Evolutionary conservation across 2,797 vertebrate genomes (phyloP).

Genomic region (Poliocrania exsul): DNA sequence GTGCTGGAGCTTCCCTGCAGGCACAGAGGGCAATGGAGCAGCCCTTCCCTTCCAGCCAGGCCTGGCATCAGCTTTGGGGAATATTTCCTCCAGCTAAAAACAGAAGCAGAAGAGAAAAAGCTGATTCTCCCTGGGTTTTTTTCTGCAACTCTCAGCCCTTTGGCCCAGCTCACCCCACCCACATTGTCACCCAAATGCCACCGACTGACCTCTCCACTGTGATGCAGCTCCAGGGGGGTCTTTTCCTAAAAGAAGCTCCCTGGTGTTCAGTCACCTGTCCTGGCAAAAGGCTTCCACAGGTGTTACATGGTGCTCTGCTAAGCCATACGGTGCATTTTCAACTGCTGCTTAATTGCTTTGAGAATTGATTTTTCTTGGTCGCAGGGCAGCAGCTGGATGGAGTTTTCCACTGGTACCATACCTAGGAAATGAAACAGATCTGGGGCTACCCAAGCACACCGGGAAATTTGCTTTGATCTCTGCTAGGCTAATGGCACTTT

Average conservation of each 20-base stretch:
- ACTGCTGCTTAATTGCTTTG: slow-evolving; percentile 1
- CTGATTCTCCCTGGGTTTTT: slow-evolving; percentile 20
- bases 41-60: background rate
- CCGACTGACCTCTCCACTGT: fast-evolving
- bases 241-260: background rate
- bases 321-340: background rate
- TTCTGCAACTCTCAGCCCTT: background rate
- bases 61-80: background rate
- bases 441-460: background rate
- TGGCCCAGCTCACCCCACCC: fast-evolving
- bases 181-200: fast-evolving
- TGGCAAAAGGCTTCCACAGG: background rate
- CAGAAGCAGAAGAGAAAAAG: slow-evolving; percentile 60
- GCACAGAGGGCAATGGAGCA: background rate
- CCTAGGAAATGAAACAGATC: slow-evolving; percentile 41
- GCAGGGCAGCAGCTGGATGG: slow-evolving; percentile 19
- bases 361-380: background rate
- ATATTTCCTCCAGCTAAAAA: slow-evolving; percentile 43
- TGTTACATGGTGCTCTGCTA: fast-evolving
- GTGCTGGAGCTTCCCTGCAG: background rate
- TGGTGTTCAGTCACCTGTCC: background rate
- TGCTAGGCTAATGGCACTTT: background rate
- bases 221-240: background rate
- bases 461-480: background rate
- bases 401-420: background rate